Conservation (phyloP, 2,797 vertebrate species). For the Sebastes hubbsi region DNA sequence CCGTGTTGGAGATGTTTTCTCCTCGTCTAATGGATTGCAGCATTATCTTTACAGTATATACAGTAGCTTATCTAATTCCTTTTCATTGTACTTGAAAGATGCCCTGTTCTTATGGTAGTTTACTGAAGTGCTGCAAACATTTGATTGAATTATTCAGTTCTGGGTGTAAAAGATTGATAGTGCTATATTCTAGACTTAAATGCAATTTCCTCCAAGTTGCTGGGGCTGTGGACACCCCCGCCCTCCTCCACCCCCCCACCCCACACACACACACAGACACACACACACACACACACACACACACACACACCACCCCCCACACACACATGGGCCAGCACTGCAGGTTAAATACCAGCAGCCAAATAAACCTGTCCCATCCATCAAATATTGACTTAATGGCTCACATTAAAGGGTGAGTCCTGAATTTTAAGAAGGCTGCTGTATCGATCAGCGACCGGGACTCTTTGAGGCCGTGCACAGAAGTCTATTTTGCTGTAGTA, state of each 20-base stretch:
- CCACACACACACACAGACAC: too few species aligned
- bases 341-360: slow-evolving; percentile 57
- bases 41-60: too few species aligned
- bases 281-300: too few species aligned
- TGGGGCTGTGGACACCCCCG: not conserved
- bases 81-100: slow-evolving; percentile 18
- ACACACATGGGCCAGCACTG: slow-evolving; percentile 8
- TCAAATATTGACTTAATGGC: slow-evolving; percentile 70
- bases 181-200: not conserved
- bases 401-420: slow-evolving; percentile 48
- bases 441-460: slow-evolving; percentile 49
- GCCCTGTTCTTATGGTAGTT: not conserved
- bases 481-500: slow-evolving; percentile 30
- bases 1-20: too few species aligned
- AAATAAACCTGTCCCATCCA: slow-evolving; percentile 67
- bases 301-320: too few species aligned
- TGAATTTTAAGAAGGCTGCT: slow-evolving; percentile 66
- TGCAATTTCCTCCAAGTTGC: slow-evolving; percentile 10
- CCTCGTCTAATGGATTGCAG: too few species aligned
- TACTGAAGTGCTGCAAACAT: slow-evolving; percentile 11
- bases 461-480: slow-evolving; percentile 17
- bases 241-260: too few species aligned
- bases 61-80: not conserved
- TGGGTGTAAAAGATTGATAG: slow-evolving; percentile 16
- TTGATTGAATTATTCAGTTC: slow-evolving; percentile 31